phyloP scores from a whole-genome alignment of 1,140 invertebrate genomes.

The Popillia japonica region DNA sequence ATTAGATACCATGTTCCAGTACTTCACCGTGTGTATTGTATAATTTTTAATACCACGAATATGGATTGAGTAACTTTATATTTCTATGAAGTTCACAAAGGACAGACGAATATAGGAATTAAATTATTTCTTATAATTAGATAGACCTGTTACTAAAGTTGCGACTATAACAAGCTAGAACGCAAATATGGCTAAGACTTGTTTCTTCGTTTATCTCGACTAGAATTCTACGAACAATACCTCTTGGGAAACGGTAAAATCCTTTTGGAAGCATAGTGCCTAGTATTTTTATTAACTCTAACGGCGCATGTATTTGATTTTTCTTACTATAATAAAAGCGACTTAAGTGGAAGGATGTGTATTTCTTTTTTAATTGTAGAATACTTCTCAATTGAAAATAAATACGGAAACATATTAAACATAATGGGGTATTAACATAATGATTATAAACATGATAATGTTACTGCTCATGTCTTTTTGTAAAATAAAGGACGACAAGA shows the following conservation, averaged over 20 bases:
- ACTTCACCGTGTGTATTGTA: neutral
- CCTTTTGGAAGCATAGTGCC: neutral
- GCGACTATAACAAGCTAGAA: neutral
- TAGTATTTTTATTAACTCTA: neutral
- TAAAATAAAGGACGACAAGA: no score
- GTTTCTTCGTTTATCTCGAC: neutral
- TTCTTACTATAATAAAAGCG: neutral
- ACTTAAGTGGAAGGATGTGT: neutral
- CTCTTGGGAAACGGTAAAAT: neutral
- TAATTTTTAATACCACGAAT: neutral
- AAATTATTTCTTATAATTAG: conserved; percentile 21
- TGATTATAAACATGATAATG: no score
- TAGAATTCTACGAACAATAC: conserved; percentile 20
- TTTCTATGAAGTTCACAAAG: neutral
- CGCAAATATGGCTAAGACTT: conserved; percentile 14
- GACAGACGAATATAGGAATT: conserved; percentile 14
- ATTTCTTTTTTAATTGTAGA: neutral
- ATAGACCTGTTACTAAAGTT: neutral
- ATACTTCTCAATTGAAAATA: neutral
- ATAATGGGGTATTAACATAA: no score
- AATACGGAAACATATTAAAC: neutral
- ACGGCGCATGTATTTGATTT: neutral
- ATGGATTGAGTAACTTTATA: neutral
- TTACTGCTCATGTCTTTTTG: no score
- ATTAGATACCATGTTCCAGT: no score